A percentile compares a stretch with the other conserved stretches of the same genome.
Conservation (phyloP, 2,113 vertebrate species). For the Saccopteryx bilineata region DNA sequence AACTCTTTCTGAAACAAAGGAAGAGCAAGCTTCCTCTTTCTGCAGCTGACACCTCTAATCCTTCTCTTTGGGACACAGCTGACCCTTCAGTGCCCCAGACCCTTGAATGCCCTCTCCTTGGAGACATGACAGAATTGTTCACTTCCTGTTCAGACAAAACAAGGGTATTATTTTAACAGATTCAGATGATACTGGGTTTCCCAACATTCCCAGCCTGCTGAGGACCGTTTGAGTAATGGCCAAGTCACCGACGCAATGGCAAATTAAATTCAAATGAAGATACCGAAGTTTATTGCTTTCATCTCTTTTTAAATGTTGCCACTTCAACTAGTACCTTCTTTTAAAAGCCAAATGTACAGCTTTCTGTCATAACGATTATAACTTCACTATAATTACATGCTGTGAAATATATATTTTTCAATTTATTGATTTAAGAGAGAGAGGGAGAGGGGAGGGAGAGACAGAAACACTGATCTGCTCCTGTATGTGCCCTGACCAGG, state of each 20-base stretch:
- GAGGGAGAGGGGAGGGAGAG: too few relatives aligned
- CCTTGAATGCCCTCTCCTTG: not conserved
- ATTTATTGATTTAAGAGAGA: too few relatives aligned
- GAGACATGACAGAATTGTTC: not conserved
- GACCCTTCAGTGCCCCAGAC: not conserved
- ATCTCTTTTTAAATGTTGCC: not conserved
- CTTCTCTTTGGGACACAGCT: not conserved
- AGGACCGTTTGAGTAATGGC: not conserved
- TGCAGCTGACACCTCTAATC: not conserved
- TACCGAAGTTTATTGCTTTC: not conserved
- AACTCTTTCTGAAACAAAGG: too few relatives aligned
- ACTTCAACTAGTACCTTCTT: not conserved
- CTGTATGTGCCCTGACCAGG: too few relatives aligned
- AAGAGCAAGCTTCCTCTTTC: not conserved
- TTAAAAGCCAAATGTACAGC: not conserved
- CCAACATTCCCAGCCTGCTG: not conserved
- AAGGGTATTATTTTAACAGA: slow-evolving; percentile 39
- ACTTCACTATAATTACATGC: not conserved
- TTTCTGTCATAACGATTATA: slow-evolving; percentile 2
- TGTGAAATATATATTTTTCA: not conserved
- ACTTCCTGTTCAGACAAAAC: slow-evolving; percentile 60
- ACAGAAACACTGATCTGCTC: too few relatives aligned
- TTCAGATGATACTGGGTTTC: not conserved
- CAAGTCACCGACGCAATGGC: not conserved
- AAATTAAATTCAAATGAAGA: slow-evolving; percentile 35